Base-by-base conservation (phyloP, 2,113 vertebrate species). In the Psilopogon haemacephalus region DNA sequence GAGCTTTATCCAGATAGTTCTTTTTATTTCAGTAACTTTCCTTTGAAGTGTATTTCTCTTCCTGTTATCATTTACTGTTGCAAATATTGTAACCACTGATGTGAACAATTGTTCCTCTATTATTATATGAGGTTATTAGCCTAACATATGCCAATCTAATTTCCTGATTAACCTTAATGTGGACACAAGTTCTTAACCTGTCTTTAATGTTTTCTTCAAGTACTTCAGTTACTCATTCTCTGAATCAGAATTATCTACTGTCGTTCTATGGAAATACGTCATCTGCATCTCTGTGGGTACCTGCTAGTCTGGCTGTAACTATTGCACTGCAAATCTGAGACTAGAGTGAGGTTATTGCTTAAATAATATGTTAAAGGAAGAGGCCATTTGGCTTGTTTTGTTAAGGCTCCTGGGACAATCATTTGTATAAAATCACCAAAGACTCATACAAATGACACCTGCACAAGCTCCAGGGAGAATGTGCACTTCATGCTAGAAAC, bases 391-490 rank as follows among this genome's bases (percentile, higher is more conserved):
- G 44, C 69, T 91, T 62, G 46, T 64, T 88, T 64, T 67, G 30
- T 85, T 80, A 71, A 50, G 71, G 77, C 65, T 50, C 87, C 72
- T 72, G 42, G 62, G 55, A 65, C 8, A 0, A 62, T 88, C 27
- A 11, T 82, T 93, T 93, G 62, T 89, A n/a, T 89, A 74, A 86
- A 89, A 86, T 54, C 85, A 81, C 54, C 4, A 1, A 78, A 88
- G 87, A 62, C 82, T 88, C 58, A 33, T 71, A 89, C 85, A 93
- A 94, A 69, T 88, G 79, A 84, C 89, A 95, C 93, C 85, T 86
- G 82, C 74, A 42, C 40, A 83, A 78, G 58, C 89, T 86, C 91
- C 28, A 86, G 76, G 85, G 93, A 91, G 21, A 92, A 32, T 12
- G 58, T 63, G 88, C 52, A 33, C 72, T 28, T 75, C 2, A 0